Evolutionary conservation across 2,113 vertebrate genomes (phyloP).

Genomic region (Otis tarda): DNA sequence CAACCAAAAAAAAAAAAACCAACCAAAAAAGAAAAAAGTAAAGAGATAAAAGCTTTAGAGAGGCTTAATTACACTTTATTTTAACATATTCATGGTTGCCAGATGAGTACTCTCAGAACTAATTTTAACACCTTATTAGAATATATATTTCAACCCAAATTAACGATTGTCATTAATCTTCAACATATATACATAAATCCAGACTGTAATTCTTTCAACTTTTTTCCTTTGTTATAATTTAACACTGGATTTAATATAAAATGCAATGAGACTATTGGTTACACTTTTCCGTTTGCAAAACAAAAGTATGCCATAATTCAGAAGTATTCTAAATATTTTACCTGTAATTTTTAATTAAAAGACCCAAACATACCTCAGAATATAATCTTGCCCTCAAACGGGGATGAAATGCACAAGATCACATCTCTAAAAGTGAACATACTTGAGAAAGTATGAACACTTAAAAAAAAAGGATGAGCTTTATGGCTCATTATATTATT

Average conservation of each 20-base stretch:
- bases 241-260: constrained; percentile 18
- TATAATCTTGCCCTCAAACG: not conserved
- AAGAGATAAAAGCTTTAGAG: constrained; percentile 17
- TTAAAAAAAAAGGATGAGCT: not conserved
- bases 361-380: not conserved
- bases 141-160: constrained; percentile 27
- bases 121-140: constrained; percentile 42
- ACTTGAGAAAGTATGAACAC: not conserved
- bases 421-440: not conserved
- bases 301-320: constrained; percentile 38
- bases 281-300: constrained; percentile 22
- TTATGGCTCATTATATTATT: not conserved
- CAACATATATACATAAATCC: constrained; percentile 9
- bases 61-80: constrained; percentile 13
- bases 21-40: no score
- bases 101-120: constrained; percentile 34
- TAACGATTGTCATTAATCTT: constrained; percentile 45
- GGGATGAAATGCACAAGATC: not conserved
- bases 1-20: not conserved
- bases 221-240: constrained; percentile 7
- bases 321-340: constrained; percentile 42
- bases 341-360: constrained; percentile 26
- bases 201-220: not conserved
- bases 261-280: not conserved
- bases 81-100: constrained; percentile 43